phyloP scores from a whole-genome alignment of 2,797 vertebrate species.

The Malacoraja senta region DNA sequence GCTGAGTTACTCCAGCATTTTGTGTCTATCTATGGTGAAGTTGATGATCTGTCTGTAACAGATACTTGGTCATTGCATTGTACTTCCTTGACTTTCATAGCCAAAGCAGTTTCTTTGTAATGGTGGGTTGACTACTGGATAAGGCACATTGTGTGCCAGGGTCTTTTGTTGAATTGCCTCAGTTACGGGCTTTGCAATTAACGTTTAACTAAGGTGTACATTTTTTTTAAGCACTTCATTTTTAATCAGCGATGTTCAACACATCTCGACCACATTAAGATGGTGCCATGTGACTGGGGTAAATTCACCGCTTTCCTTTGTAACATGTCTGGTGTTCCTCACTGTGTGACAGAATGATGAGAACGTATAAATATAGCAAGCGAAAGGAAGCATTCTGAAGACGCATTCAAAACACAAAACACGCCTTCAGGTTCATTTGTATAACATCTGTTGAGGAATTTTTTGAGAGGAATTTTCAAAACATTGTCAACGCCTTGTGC shows the following conservation, averaged over 20 bases:
- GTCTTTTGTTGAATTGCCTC: neutral
- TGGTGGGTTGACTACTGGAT: too few species aligned
- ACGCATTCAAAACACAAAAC: slow-evolving; percentile 18
- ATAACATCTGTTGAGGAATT: neutral
- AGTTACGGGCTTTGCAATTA: neutral
- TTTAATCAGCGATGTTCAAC: neutral
- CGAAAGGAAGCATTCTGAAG: slow-evolving; percentile 21
- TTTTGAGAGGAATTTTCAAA: slow-evolving; percentile 21
- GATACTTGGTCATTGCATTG: neutral
- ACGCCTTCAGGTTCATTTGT: slow-evolving; percentile 3
- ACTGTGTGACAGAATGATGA: slow-evolving; percentile 27
- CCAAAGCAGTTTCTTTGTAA: neutral
- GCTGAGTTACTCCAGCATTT: too few species aligned
- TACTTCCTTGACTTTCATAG: neutral
- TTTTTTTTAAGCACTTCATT: neutral
- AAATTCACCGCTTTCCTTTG: slow-evolving; percentile 9
- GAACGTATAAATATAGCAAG: neutral
- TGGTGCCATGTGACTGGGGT: neutral
- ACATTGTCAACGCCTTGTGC: neutral
- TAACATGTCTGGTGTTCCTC: neutral
- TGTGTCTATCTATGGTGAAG: too few species aligned
- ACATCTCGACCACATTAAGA: neutral
- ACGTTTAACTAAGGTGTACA: neutral
- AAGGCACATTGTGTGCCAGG: neutral
- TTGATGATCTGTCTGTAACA: neutral